Conservation (phyloP, 2,113 vertebrate species). For the Mionectes macconnelli region DNA sequence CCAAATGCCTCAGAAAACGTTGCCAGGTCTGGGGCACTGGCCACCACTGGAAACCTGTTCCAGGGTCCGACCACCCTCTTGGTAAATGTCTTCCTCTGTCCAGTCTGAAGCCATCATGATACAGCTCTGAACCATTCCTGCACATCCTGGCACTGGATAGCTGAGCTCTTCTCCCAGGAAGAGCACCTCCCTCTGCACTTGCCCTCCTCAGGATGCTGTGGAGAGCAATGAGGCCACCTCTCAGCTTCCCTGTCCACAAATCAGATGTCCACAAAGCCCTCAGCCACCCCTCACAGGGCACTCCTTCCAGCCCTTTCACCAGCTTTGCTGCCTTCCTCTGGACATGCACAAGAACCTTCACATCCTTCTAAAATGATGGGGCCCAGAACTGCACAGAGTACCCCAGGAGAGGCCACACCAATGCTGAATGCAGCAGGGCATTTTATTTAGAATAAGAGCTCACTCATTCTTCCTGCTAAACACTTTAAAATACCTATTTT, state of each 20-base stretch:
- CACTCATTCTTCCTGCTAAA: not conserved
- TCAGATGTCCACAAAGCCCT: not conserved
- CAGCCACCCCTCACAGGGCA: not conserved
- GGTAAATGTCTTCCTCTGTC: not conserved
- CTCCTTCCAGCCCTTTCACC: not conserved
- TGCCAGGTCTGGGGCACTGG: not conserved
- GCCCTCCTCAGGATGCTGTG: not conserved
- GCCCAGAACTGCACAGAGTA: too few relatives aligned
- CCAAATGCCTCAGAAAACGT: not conserved
- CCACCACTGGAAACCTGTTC: not conserved
- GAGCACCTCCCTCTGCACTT: not conserved
- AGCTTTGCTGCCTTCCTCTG: not conserved
- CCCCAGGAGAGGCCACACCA: not conserved
- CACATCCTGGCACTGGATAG: not conserved
- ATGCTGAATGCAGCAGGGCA: not conserved
- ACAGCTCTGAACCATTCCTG: not conserved
- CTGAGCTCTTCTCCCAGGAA: too few relatives aligned
- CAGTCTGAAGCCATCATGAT: accelerated
- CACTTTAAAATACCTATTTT: not conserved
- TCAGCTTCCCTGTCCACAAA: not conserved
- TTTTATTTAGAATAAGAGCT: not conserved
- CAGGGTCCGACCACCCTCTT: not conserved
- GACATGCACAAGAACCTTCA: not conserved
- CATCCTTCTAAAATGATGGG: not conserved
- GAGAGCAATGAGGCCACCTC: not conserved